phyloP scores from a whole-genome alignment of 2,888 invertebrate species.

The Argyresthia goedartella region DNA sequence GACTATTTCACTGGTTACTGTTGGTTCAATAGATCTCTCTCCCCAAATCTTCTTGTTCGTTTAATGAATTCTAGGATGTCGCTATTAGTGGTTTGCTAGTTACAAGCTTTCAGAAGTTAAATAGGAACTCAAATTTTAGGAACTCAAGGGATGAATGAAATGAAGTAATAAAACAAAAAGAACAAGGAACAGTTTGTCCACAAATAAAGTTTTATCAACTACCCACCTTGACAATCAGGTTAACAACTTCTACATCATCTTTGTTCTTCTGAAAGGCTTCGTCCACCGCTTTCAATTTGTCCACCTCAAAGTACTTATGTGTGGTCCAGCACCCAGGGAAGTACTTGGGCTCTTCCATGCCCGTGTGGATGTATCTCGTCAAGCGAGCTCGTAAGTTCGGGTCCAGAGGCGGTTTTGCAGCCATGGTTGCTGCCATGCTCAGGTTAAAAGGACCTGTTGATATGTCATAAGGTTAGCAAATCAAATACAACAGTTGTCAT shows the following conservation, averaged over 20 bases:
- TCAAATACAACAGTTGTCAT: too few relatives aligned
- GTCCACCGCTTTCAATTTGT: constrained; percentile 46
- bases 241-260: constrained; percentile 35
- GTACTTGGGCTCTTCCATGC: constrained; percentile 64
- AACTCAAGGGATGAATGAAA: too few relatives aligned
- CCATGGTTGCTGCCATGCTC: neutral
- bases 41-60: too few relatives aligned
- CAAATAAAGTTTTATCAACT: neutral
- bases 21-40: too few relatives aligned
- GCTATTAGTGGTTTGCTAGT: too few relatives aligned
- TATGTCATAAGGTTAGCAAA: too few relatives aligned
- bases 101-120: too few relatives aligned
- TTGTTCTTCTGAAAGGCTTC: constrained; percentile 21
- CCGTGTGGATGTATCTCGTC: constrained; percentile 62
- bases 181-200: too few relatives aligned
- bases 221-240: constrained; percentile 45
- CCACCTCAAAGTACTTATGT: constrained; percentile 57
- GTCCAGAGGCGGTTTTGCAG: constrained; percentile 26
- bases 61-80: too few relatives aligned
- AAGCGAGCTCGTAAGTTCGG: constrained; percentile 43
- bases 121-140: too few relatives aligned
- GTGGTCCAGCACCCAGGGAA: constrained; percentile 68
- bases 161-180: too few relatives aligned
- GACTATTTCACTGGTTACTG: too few relatives aligned
- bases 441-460: neutral